phyloP scores from a whole-genome alignment of 2,888 invertebrate genomes.

The Polyploca ridens region DNA sequence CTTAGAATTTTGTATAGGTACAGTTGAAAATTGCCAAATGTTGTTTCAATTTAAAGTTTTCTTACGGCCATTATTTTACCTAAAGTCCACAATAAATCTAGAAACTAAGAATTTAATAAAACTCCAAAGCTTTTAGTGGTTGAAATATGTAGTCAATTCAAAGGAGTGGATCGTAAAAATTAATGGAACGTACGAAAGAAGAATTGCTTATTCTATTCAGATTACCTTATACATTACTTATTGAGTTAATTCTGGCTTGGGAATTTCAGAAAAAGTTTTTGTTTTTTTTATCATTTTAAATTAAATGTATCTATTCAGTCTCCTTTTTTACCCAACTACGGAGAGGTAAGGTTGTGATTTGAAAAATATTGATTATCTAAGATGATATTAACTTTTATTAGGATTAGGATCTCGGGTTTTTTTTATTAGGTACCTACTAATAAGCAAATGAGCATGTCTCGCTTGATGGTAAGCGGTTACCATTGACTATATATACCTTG shows the following conservation, averaged over 20 bases:
- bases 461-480: too few species aligned
- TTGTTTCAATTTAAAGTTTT: constrained; percentile 1
- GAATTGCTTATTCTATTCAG: background rate
- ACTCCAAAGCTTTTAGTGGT: background rate
- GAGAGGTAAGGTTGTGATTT: too few species aligned
- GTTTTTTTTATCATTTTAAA: too few species aligned
- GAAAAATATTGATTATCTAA: too few species aligned
- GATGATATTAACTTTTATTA: too few species aligned
- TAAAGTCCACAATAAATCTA: background rate
- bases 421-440: too few species aligned
- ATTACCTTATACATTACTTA: background rate
- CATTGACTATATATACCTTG: too few species aligned
- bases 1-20: background rate
- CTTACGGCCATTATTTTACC: background rate
- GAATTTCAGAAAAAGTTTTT: too few species aligned
- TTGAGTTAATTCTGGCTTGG: background rate
- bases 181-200: background rate
- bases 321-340: too few species aligned
- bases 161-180: constrained; percentile 1
- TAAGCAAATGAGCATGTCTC: too few species aligned
- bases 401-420: too few species aligned
- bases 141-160: background rate
- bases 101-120: background rate
- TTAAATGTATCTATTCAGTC: too few species aligned
- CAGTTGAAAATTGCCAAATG: background rate